Conservation (phyloP, 2,888 invertebrate genomes). For the Dasypogon diadema region DNA sequence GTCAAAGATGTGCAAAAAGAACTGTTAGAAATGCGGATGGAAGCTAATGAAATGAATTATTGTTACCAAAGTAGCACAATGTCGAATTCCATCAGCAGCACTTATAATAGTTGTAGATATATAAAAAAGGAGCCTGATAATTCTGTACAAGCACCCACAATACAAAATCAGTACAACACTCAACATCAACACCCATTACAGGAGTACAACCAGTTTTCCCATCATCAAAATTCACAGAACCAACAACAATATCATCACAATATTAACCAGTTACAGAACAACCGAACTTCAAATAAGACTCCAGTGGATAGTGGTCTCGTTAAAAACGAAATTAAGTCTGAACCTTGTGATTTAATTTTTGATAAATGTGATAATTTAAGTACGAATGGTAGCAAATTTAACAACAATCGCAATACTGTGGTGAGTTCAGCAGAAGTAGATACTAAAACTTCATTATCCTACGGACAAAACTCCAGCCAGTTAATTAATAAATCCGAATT, state of each 20-base stretch:
- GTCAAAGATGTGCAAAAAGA: constrained; percentile 78
- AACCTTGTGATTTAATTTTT: constrained; percentile 53
- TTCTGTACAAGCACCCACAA: constrained; percentile 22
- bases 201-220: constrained; percentile 23
- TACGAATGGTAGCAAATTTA: constrained; percentile 11
- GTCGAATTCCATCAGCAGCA: constrained; percentile 15
- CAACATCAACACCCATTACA: constrained; percentile 4
- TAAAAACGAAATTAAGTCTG: constrained; percentile 56
- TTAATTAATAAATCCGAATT: background rate
- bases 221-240: constrained; percentile 17
- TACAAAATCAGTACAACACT: constrained; percentile 1
- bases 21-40: constrained; percentile 73
- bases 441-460: background rate
- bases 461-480: background rate
- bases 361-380: constrained; percentile 55
- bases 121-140: constrained; percentile 58
- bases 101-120: constrained; percentile 56
- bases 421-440: background rate
- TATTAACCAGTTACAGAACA: constrained; percentile 3
- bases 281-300: background rate
- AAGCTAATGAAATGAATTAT: constrained; percentile 61
- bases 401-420: background rate
- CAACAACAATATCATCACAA: constrained; percentile 21
- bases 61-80: constrained; percentile 18
- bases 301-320: constrained; percentile 34